Base-by-base conservation (phyloP, 2,888 invertebrate genomes). In the Boloria euphrosyne region DNA sequence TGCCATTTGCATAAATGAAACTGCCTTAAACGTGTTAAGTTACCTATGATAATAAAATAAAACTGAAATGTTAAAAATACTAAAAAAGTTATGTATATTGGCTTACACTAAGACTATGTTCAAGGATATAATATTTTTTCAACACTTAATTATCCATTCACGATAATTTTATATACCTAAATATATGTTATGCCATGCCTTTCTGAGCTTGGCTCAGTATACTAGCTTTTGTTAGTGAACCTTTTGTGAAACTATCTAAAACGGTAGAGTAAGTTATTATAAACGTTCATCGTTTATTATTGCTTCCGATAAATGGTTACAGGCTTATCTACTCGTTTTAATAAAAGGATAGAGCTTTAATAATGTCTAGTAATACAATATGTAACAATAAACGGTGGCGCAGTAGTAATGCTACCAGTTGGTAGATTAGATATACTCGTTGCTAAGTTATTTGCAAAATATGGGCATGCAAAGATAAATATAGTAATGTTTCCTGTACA, bases 1-100 rank as follows among this genome's bases (percentile, higher is more conserved):
- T 53, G 66, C 66, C 69, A 62, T 69, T 72, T 69, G 65, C 68
- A 65, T 71, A 70, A 68, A 70, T 66, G 65, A 70, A 65, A 68
- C 55, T 61, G 57, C 57, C 57, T 61, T n/a, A 38, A 63, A 52
- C 47, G 53, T 31, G 52, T 59, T 57, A 60, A 58, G 46, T 51
- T 49, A 55, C 43, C 16, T 27, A 17, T 51, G 5, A 62, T 51
- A 62, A 47, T 51, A 31, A 57, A 47, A 53, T 46, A 44, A n/a
- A 22, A 10, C 44, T 47, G 18, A 14, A 44, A 61, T 47, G 47
- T 46, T n/a, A 7, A 44, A 53, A 13, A 10, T 6, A 3, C 31
- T 38, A 38, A 38, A 10, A 38, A 38, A 31, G 1, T 38, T 0
- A 2, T 7, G 2, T 0, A 38, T 38, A 7, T 38, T 38, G 3